phyloP scores from a whole-genome alignment of 2,888 invertebrate species.

The Nomada fucata region DNA sequence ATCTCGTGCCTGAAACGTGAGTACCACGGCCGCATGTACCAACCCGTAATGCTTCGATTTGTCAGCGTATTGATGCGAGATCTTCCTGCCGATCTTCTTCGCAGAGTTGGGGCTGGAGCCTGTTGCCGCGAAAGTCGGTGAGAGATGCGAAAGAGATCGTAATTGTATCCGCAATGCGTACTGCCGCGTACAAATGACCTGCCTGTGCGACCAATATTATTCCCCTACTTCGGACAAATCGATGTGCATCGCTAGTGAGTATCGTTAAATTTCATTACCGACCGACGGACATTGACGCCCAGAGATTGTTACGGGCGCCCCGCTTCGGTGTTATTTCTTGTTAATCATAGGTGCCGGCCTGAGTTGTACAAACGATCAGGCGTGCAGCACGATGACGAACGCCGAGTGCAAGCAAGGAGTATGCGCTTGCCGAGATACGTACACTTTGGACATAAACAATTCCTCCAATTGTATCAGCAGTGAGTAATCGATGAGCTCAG shows the following conservation, averaged over 20 bases:
- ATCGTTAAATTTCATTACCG: background rate
- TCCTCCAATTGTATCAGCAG: constrained; percentile 75
- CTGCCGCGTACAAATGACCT: constrained; percentile 70
- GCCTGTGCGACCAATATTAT: constrained; percentile 71
- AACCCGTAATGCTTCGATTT: too few species aligned
- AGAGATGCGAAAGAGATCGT: constrained; percentile 70
- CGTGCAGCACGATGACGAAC: constrained; percentile 72
- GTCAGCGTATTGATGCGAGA: fast-evolving
- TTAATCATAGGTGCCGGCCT: constrained; percentile 59
- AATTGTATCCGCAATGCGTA: constrained; percentile 73
- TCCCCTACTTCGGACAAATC: constrained; percentile 67
- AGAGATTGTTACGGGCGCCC: background rate
- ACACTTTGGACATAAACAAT: constrained; percentile 71
- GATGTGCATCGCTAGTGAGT: constrained; percentile 75
- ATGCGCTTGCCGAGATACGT: constrained; percentile 72
- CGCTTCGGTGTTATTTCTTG: background rate
- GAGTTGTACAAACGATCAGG: constrained; percentile 48
- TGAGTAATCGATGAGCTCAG: constrained; percentile 51
- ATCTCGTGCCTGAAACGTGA: constrained; percentile 28
- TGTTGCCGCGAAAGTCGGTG: constrained; percentile 54
- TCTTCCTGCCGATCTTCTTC: background rate
- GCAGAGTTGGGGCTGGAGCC: background rate
- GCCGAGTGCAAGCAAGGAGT: constrained; percentile 71
- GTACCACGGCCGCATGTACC: constrained; percentile 10
- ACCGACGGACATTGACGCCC: background rate